phyloP scores from a whole-genome alignment of 2,888 invertebrate genomes.

The Agrotis segetum region DNA sequence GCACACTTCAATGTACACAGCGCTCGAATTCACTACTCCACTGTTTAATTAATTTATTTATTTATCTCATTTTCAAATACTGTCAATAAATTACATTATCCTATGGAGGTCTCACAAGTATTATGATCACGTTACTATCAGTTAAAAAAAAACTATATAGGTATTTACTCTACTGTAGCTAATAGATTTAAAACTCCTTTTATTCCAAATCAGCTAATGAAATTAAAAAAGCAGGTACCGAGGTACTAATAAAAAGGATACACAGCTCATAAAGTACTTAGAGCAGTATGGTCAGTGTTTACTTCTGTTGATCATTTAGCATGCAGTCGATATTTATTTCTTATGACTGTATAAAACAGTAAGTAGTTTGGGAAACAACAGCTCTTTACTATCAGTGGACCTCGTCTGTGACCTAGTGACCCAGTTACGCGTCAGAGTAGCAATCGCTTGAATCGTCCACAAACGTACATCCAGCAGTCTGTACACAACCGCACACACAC shows the following conservation, averaged over 20 bases:
- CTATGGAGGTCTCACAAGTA: constrained; percentile 10
- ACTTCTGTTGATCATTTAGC: constrained; percentile 49
- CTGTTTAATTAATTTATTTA: constrained; percentile 56
- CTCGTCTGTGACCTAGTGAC: constrained; percentile 93
- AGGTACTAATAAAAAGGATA: background rate
- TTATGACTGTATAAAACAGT: constrained; percentile 67
- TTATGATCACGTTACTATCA: constrained; percentile 10
- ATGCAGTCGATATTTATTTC: constrained; percentile 50
- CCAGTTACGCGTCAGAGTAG: constrained; percentile 90
- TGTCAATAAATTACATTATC: constrained; percentile 32
- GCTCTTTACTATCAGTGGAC: constrained; percentile 83
- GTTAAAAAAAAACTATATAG: too few relatives aligned
- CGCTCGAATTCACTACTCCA: constrained; percentile 68
- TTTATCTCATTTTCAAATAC: constrained; percentile 51
- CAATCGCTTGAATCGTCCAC: constrained; percentile 81
- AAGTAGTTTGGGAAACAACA: constrained; percentile 82
- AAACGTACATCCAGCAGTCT: constrained; percentile 60
- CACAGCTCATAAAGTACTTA: constrained; percentile 1
- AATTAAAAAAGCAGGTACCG: too few relatives aligned
- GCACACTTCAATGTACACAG: constrained; percentile 76
- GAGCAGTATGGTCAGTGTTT: constrained; percentile 30
- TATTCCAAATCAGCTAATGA: background rate
- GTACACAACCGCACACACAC: constrained; percentile 61
- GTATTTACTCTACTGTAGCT: background rate
- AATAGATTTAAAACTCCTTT: background rate